Evolutionary conservation across 2,888 invertebrate species (phyloP).

Genomic region (Noctua comes): DNA sequence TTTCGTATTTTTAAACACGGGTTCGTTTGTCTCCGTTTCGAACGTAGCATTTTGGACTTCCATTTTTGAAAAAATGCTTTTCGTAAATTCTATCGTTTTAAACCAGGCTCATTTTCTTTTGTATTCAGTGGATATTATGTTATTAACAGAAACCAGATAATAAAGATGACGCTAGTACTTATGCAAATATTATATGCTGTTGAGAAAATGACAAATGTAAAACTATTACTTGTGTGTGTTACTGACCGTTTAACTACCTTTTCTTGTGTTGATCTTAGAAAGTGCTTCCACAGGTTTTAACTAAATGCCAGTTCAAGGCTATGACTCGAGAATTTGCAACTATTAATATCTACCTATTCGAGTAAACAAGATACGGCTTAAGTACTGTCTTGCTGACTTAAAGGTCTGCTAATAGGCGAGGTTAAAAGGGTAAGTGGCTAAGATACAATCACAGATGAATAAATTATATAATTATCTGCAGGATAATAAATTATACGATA

Average conservation of each 20-base stretch:
- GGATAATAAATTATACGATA: constrained; percentile 3
- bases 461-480: constrained; percentile 45
- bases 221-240: not conserved
- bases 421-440: constrained; percentile 34
- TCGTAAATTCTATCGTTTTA: constrained; percentile 12
- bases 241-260: not conserved
- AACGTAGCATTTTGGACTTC: constrained; percentile 29
- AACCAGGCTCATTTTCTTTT: not conserved
- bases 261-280: constrained; percentile 8
- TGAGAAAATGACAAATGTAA: not conserved
- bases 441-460: constrained; percentile 34
- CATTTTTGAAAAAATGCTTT: constrained; percentile 40
- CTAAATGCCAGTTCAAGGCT: constrained; percentile 24
- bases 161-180: too few relatives aligned
- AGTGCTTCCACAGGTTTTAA: not conserved
- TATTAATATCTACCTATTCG: constrained; percentile 7
- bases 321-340: constrained; percentile 8
- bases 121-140: not conserved
- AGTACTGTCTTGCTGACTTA: constrained; percentile 19
- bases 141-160: constrained; percentile 3
- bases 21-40: constrained; percentile 78
- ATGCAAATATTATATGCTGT: not conserved
- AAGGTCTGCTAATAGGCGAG: constrained; percentile 32
- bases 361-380: constrained; percentile 33
- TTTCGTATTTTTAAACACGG: constrained; percentile 87